Conservation (phyloP, 2,888 invertebrate species). For the Standfussiana lucernea region DNA sequence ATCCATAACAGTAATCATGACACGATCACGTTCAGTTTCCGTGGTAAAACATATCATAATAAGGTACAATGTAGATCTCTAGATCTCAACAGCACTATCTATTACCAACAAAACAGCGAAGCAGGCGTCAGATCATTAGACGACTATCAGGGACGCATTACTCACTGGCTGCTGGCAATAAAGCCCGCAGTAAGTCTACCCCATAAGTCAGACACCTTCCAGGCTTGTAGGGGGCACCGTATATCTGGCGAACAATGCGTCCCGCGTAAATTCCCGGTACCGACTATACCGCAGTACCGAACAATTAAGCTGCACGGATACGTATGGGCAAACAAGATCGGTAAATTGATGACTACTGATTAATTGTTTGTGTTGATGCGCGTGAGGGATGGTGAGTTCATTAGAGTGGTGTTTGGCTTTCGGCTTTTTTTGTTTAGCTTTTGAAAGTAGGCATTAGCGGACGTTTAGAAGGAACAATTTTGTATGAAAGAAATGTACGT, state of each 20-base stretch:
- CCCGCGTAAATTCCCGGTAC: conserved; percentile 58
- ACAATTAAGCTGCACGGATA: conserved; percentile 65
- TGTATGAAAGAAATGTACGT: neutral
- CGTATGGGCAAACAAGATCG: conserved; percentile 60
- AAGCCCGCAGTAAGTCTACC: conserved; percentile 65
- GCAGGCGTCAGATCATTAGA: conserved; percentile 64
- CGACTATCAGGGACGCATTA: conserved; percentile 63
- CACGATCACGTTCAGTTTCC: neutral
- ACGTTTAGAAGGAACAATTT: neutral
- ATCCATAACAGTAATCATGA: neutral
- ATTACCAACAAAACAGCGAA: conserved; percentile 15
- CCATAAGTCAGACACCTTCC: conserved; percentile 67
- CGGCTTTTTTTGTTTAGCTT: conserved; percentile 42
- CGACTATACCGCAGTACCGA: conserved; percentile 38
- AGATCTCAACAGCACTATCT: neutral
- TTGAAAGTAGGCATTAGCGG: neutral
- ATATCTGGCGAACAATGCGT: conserved; percentile 70
- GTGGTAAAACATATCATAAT: neutral
- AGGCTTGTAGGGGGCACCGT: conserved; percentile 62
- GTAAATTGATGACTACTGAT: conserved; percentile 66
- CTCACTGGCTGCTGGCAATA: conserved; percentile 61
- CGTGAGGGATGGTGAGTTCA: conserved; percentile 48
- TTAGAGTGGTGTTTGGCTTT: conserved; percentile 49
- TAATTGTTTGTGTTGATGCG: conserved; percentile 66
- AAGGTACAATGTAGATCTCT: too few relatives aligned